Evolutionary conservation across 2,113 vertebrate genomes (phyloP), one percentile per base, ranked within the genome.

Genomic region (Bubo scandiacus): DNA sequence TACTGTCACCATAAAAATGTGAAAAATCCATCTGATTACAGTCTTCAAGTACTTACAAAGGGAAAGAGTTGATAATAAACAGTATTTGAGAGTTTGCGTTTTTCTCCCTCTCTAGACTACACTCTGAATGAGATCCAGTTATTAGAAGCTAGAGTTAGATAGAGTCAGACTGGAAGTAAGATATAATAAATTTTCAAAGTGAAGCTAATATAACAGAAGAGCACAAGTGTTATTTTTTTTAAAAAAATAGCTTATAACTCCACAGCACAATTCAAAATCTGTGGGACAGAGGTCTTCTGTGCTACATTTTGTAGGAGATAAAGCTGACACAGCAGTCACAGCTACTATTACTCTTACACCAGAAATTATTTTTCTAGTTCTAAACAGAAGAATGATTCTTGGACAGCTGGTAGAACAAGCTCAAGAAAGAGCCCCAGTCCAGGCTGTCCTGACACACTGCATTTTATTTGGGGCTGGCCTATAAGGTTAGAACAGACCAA

Each of bases 401-500:
- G 47, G 32, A 57, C 55, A 6, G 4, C 42, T 51, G n/a, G 27
- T n/a, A 84, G 55, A 71, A 81, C 26, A 92, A 74, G 22, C 7
- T 63, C 32, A 70, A 84, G 68, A 47, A 11, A 9, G 20, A 91
- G 29, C 13, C 61, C 27, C 20, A 45, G 34, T 30, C 34, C 62
- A 62, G 43, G 40, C 21, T 86, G 45, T 38, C 26, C 40, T 70
- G 42, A 52, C 65, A 90, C 2, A 16, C 11, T 0, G 0, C 6
- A 20, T 62, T 78, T 81, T 45, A 42, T 43, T 26, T 40, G 27
- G 30, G 36, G 8, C 36, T 77, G 36, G 23, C 49, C 38, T 81
- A 15, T 47, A 67, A 59, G 15, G 40, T 70, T 58, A 70, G 55
- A 81, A n/a, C 25, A 73, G n/a, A 16, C 36, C 43, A 34, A 87